A percentile compares a stretch with the other conserved stretches of the same genome.
phyloP scores from a whole-genome alignment of 2,888 invertebrate genomes.

The Microlaimidae sp. region DNA sequence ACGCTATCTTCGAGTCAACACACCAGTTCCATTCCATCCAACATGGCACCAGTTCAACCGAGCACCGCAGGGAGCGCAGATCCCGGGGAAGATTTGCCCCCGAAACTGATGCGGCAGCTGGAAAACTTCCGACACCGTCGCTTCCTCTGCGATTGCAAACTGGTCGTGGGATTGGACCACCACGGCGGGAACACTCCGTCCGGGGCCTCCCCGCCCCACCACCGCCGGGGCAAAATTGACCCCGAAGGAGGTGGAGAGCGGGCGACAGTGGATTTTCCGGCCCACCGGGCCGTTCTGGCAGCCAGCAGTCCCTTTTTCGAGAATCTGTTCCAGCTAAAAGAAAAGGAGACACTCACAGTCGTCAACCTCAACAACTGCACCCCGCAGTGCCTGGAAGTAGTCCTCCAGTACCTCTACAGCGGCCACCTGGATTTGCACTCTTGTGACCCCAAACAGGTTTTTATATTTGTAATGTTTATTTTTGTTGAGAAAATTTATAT shows the following conservation, averaged over 20 bases:
- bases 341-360: neutral
- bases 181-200: neutral
- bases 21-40: no score
- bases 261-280: constrained; percentile 1
- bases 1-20: no score
- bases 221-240: neutral
- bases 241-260: neutral
- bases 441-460: constrained; percentile 5
- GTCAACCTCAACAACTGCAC: constrained; percentile 9
- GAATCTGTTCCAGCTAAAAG: constrained; percentile 4
- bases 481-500: no score
- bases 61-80: no score
- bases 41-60: no score
- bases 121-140: neutral
- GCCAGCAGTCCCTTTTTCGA: constrained; percentile 1
- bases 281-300: constrained; percentile 7
- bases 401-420: constrained; percentile 11
- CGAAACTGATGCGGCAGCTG: constrained; percentile 1
- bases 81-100: no score
- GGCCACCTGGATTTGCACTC: constrained; percentile 1
- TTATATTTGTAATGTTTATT: neutral
- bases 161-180: neutral
- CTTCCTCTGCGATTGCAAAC: constrained; percentile 10
- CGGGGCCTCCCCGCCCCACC: neutral
- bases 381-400: neutral